Conservation (phyloP, 2,113 vertebrate species). For the Piaya cayana region DNA sequence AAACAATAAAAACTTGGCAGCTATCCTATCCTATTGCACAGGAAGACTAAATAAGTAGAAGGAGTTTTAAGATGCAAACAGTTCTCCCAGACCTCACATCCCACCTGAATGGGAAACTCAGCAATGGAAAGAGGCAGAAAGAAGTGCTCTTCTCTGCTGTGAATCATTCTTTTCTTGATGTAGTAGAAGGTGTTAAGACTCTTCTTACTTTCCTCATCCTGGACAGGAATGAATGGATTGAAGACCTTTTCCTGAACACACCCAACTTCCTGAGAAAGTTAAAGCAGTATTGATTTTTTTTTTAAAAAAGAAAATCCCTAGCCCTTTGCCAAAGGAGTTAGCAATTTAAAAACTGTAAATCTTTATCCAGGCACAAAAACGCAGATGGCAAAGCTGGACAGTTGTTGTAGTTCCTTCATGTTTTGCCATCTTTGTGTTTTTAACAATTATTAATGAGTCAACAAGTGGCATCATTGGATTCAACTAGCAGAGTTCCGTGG, state of each 20-base stretch:
- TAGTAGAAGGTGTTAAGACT: neutral
- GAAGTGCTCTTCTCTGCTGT: neutral
- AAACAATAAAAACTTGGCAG: neutral
- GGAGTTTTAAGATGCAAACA: neutral
- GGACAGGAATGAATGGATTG: neutral
- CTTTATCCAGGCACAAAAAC: conserved; percentile 4
- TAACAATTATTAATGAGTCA: neutral
- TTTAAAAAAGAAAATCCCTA: neutral
- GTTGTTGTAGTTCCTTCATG: neutral
- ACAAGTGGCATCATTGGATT: neutral
- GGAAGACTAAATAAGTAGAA: neutral
- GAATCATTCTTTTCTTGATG: neutral
- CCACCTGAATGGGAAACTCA: neutral
- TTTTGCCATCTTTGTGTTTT: conserved; percentile 26
- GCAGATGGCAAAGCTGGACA: neutral
- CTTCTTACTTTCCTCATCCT: neutral
- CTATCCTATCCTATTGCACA: neutral
- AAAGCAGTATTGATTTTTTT: neutral
- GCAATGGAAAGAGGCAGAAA: neutral
- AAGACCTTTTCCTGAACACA: neutral
- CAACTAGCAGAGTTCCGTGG: neutral
- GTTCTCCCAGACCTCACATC: neutral
- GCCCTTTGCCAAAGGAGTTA: conserved; percentile 4
- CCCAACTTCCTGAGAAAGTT: neutral
- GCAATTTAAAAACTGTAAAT: conserved; percentile 5